Conservation (phyloP, 2,113 vertebrate genomes). For the Pteruthius melanotis region DNA sequence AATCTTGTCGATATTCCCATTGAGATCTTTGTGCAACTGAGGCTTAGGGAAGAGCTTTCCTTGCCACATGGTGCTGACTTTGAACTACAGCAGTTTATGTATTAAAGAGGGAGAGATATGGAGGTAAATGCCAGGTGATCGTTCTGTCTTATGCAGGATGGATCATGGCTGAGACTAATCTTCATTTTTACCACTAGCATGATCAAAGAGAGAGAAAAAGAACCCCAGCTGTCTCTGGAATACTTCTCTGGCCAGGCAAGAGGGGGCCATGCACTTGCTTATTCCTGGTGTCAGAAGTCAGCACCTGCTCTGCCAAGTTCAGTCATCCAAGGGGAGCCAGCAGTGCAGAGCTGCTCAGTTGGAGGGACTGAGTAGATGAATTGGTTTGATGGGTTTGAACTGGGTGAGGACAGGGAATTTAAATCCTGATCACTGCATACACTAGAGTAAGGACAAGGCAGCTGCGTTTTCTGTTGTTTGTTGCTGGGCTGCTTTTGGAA, state of each 20-base stretch:
- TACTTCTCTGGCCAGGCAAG: neutral
- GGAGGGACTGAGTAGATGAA: neutral
- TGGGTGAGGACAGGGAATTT: neutral
- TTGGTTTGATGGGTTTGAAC: neutral
- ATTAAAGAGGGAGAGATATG: neutral
- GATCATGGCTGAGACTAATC: neutral
- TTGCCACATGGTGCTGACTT: neutral
- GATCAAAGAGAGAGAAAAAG: neutral
- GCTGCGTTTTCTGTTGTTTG: neutral
- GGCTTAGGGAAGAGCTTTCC: neutral
- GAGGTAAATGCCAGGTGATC: neutral
- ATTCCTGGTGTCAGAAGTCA: neutral
- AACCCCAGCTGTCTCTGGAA: neutral
- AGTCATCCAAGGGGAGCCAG: neutral
- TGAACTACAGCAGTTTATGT: neutral
- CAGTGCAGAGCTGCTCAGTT: neutral
- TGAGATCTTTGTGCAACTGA: neutral
- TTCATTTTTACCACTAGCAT: neutral
- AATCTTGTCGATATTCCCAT: neutral
- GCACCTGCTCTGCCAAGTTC: neutral
- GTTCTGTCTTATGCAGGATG: neutral
- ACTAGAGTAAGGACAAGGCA: neutral
- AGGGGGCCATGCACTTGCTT: neutral
- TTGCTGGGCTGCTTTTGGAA: conserved; percentile 17
- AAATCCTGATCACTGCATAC: neutral